Percentiles rank a stretch among this genome's conserved stretches.
Evolutionary conservation across 2,888 invertebrate species (phyloP).

Genomic region (Slavum lentiscoides): DNA sequence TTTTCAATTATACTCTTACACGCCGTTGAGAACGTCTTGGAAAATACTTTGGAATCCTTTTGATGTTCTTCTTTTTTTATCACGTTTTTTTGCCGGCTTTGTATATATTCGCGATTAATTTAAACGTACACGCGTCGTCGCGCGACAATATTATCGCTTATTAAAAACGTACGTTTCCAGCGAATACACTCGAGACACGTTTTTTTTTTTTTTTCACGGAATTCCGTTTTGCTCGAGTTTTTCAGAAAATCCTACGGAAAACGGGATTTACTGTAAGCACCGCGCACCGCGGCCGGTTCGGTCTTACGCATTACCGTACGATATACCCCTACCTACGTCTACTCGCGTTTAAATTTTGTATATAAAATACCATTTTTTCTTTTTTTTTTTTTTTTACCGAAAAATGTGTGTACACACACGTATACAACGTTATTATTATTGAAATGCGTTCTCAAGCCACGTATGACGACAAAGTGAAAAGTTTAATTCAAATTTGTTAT

Average conservation of each 20-base stretch:
- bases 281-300: background rate
- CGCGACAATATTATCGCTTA: background rate
- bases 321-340: no score
- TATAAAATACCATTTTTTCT: no score
- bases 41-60: background rate
- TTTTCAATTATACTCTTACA: conserved; percentile 5
- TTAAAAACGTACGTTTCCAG: conserved; percentile 26
- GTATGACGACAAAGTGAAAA: no score
- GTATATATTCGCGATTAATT: background rate
- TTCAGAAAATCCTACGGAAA: background rate
- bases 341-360: no score
- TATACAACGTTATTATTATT: no score
- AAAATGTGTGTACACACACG: no score
- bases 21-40: background rate
- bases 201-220: background rate
- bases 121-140: background rate
- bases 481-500: no score
- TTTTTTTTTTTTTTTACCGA: no score
- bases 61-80: background rate
- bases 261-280: background rate
- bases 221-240: conserved; percentile 8
- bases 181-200: background rate
- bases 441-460: no score
- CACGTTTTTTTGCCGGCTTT: conserved; percentile 1
- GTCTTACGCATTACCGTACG: no score